phyloP scores from a whole-genome alignment of 1,140 invertebrate genomes.

The Brachionus calyciflorus region DNA sequence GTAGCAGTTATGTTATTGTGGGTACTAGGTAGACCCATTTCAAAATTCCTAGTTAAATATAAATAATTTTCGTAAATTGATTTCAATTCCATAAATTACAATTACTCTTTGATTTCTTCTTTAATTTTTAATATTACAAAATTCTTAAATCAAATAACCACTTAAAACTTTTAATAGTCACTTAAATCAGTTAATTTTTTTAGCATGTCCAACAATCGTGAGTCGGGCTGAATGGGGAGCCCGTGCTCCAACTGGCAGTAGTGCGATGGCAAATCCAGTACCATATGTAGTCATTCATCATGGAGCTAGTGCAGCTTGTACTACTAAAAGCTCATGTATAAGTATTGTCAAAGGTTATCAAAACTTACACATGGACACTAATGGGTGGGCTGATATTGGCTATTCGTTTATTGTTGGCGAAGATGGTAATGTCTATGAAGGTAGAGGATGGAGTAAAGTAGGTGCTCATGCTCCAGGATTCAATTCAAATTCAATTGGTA shows the following conservation, averaged over 20 bases:
- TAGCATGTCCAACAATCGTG: conserved; percentile 48
- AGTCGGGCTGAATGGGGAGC: conserved; percentile 51
- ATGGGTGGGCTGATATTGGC: conserved; percentile 53
- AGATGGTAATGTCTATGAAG: conserved; percentile 52
- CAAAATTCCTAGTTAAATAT: no score
- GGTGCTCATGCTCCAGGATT: conserved; percentile 68
- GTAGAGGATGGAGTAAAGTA: conserved; percentile 54
- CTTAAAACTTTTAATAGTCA: no score
- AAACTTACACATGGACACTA: conserved; percentile 68
- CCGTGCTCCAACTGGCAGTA: conserved; percentile 46
- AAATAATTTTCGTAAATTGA: no score
- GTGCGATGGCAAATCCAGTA: conserved; percentile 62
- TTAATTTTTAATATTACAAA: no score
- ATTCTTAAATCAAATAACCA: no score
- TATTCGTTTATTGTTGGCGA: conserved; percentile 52
- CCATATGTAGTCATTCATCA: conserved; percentile 68
- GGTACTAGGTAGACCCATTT: no score
- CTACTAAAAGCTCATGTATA: conserved; percentile 48
- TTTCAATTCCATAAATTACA: no score
- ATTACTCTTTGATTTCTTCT: no score
- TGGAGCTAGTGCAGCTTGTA: conserved; percentile 50
- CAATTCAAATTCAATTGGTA: conserved; percentile 65
- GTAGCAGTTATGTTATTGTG: no score
- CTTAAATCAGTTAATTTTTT: no score
- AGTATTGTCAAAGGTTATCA: conserved; percentile 63